phyloP scores from a whole-genome alignment of 2,797 vertebrate species.

The Etheostoma perlongum region DNA sequence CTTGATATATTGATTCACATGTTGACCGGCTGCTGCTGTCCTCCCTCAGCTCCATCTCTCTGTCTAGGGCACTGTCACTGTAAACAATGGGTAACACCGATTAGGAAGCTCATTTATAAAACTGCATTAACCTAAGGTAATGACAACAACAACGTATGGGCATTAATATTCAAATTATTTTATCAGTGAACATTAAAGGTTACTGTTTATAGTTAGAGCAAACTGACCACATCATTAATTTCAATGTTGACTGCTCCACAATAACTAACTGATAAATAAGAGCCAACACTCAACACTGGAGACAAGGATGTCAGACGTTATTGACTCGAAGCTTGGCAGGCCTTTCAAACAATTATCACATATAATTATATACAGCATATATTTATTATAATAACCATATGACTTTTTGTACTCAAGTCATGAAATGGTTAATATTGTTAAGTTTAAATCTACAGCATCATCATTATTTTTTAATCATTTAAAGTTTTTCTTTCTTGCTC shows the following conservation, averaged over 20 bases:
- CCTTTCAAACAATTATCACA: not conserved
- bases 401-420: not conserved
- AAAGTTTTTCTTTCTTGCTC: not conserved
- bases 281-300: constrained; percentile 4
- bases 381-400: constrained; percentile 6
- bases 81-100: constrained; percentile 7
- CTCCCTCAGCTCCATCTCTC: constrained; percentile 4
- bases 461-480: not conserved
- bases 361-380: not conserved
- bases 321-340: constrained; percentile 8
- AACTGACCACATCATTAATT: not conserved
- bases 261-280: constrained; percentile 11
- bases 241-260: not conserved
- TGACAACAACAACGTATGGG: not conserved
- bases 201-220: not conserved
- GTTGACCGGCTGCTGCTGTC: not conserved
- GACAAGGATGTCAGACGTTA: constrained; percentile 1
- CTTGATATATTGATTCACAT: constrained; percentile 2
- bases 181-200: not conserved
- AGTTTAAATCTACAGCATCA: not conserved
- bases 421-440: not conserved
- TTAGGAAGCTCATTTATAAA: constrained; percentile 4
- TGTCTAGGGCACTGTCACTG: not conserved
- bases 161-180: not conserved
- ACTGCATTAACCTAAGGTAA: not conserved